Evolutionary conservation across 2,888 invertebrate genomes (phyloP).

Genomic region (Pheosia tremula): DNA sequence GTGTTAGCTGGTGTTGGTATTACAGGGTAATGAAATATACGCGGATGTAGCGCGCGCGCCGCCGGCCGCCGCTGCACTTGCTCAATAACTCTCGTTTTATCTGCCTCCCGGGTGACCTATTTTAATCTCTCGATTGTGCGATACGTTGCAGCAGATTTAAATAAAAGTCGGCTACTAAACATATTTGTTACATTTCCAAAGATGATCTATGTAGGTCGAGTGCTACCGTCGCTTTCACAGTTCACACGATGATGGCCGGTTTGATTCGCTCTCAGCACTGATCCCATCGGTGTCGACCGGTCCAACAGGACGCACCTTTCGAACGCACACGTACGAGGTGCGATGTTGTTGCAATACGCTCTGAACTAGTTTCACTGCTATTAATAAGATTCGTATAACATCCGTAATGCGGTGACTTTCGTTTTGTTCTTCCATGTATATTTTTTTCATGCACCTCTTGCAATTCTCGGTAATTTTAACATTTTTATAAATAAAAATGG

Average conservation of each 20-base stretch:
- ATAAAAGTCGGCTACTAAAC: constrained; percentile 38
- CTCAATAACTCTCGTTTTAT: constrained; percentile 47
- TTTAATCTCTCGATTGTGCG: constrained; percentile 52
- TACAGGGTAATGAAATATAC: constrained; percentile 40
- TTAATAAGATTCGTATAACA: constrained; percentile 40
- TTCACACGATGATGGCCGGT: constrained; percentile 46
- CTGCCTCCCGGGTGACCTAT: constrained; percentile 60
- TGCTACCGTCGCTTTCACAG: constrained; percentile 52
- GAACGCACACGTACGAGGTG: constrained; percentile 31
- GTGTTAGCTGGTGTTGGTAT: constrained; percentile 42
- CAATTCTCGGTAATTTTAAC: constrained; percentile 41
- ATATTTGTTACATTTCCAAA: constrained; percentile 41
- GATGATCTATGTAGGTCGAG: constrained; percentile 45
- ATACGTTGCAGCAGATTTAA: constrained; percentile 47
- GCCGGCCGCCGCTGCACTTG: constrained; percentile 27
- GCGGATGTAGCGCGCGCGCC: constrained; percentile 42
- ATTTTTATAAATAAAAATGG: constrained; percentile 57
- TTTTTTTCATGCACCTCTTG: constrained; percentile 41
- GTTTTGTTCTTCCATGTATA: constrained; percentile 38
- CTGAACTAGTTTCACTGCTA: constrained; percentile 43
- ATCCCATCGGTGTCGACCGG: constrained; percentile 27
- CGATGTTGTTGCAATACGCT: constrained; percentile 45
- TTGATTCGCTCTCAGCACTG: constrained; percentile 45
- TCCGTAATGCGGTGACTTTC: constrained; percentile 45
- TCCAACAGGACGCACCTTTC: constrained; percentile 44